These are phyloP conservation scores for Lateolabrax maculatus DNA, from an alignment of 2,797 vertebrate species.

Conservation along the genomic window DNA sequence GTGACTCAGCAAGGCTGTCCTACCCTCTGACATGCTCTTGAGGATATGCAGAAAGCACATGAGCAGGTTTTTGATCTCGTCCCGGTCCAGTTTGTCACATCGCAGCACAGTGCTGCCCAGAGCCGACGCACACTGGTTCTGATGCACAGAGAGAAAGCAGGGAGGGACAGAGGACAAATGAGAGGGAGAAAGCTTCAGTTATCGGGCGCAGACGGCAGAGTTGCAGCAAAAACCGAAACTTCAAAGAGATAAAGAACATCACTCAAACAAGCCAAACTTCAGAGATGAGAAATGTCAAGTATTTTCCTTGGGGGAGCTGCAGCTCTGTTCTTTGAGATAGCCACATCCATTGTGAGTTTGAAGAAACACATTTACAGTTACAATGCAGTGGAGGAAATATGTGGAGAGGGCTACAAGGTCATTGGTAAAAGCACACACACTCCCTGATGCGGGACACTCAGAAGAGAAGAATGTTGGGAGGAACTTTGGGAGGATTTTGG, in stretches of 20 bases:
- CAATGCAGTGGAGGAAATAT: conserved; percentile 1
- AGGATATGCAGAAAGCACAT: conserved; percentile 97
- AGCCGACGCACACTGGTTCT: conserved; percentile 90
- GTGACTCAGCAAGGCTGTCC: conserved; percentile 41
- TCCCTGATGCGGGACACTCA: conserved; percentile 74
- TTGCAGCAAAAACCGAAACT: neutral
- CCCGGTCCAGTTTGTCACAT: conserved; percentile 95
- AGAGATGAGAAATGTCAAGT: conserved; percentile 50
- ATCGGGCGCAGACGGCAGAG: neutral
- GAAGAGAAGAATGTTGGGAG: conserved; percentile 20
- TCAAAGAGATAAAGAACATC: conserved; percentile 28
- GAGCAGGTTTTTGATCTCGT: conserved; percentile 95
- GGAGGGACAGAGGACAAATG: neutral
- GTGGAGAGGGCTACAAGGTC: conserved; percentile 3
- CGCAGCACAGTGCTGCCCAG: conserved; percentile 91
- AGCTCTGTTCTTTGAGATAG: conserved; percentile 41
- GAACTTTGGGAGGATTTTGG: conserved; percentile 27
- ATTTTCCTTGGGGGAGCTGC: neutral
- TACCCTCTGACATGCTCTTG: conserved; percentile 99
- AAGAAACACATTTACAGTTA: conserved; percentile 4
- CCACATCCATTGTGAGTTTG: conserved; percentile 13
- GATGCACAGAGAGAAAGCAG: neutral
- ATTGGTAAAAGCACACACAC: conserved; percentile 40
- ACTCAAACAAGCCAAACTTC: conserved; percentile 35
- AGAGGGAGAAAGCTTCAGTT: neutral